Evolutionary conservation across 2,888 invertebrate species (phyloP).

Genomic region (Deroplatys truncata): DNA sequence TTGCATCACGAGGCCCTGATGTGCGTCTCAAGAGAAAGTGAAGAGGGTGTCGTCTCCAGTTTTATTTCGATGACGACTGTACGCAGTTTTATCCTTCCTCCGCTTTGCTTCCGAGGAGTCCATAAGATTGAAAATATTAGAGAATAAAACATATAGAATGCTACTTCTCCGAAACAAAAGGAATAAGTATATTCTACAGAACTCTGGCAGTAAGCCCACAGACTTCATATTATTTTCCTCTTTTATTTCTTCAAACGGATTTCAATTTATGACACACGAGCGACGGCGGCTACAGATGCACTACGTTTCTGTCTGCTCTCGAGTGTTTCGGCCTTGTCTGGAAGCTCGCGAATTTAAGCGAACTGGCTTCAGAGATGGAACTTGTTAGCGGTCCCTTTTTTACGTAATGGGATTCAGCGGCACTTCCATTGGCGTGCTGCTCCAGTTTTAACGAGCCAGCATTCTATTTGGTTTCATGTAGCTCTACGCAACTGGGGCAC

Average conservation of each 20-base stretch:
- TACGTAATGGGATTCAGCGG: not conserved
- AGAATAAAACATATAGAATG: not conserved
- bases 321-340: not conserved
- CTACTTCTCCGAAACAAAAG: not conserved
- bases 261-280: slow-evolving; percentile 1
- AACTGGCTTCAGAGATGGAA: not conserved
- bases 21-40: not conserved
- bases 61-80: not conserved
- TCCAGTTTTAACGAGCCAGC: not conserved
- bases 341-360: not conserved
- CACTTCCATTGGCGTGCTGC: not conserved
- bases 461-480: not conserved
- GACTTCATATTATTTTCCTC: not conserved
- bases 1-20: no score
- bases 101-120: not conserved
- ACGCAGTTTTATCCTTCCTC: not conserved
- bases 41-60: not conserved
- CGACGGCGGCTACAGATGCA: not conserved
- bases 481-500: not conserved
- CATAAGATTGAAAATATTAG: slow-evolving; percentile 8
- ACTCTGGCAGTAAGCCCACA: slow-evolving; percentile 6
- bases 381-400: not conserved
- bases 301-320: not conserved
- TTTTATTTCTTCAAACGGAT: not conserved
- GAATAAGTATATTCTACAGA: not conserved